Conservation (phyloP, 2,797 vertebrate species). For the Gorsachius magnificus region DNA sequence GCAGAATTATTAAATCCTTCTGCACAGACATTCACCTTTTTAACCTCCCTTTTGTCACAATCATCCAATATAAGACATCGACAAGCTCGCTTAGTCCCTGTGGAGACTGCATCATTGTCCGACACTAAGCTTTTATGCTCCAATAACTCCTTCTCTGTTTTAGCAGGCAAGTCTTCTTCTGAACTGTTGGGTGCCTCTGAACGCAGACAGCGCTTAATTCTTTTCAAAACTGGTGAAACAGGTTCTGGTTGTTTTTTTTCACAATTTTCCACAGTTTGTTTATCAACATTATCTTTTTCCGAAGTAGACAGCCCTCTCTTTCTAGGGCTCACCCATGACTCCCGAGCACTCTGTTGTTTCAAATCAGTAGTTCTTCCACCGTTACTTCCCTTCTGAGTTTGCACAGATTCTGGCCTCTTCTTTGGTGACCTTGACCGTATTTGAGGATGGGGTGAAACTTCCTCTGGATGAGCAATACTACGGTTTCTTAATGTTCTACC, state of each 20-base stretch:
- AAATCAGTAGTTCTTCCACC: slow-evolving; percentile 83
- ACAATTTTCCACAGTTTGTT: slow-evolving; percentile 83
- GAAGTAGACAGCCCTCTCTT: slow-evolving; percentile 90
- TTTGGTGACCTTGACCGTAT: slow-evolving; percentile 95
- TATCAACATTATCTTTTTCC: slow-evolving; percentile 88
- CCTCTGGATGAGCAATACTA: slow-evolving; percentile 97
- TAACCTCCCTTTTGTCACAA: slow-evolving; percentile 86
- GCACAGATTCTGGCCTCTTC: slow-evolving; percentile 89
- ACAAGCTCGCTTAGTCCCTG: slow-evolving; percentile 78
- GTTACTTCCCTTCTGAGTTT: slow-evolving; percentile 76
- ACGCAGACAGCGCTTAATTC: slow-evolving; percentile 88
- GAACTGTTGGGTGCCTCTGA: slow-evolving; percentile 87
- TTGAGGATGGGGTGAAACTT: slow-evolving; percentile 85
- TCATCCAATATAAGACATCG: slow-evolving; percentile 84
- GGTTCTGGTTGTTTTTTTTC: slow-evolving; percentile 80
- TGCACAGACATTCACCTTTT: slow-evolving; percentile 76
- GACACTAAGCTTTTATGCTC: slow-evolving; percentile 77
- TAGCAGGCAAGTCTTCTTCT: slow-evolving; percentile 82
- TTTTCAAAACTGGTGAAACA: slow-evolving; percentile 87
- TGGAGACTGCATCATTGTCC: slow-evolving; percentile 80
- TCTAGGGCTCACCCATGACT: slow-evolving; percentile 86
- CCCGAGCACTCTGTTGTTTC: slow-evolving; percentile 80
- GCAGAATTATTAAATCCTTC: slow-evolving; percentile 75
- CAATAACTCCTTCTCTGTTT: slow-evolving; percentile 80
- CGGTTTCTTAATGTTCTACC: slow-evolving; percentile 99